Evolutionary conservation across 2,797 vertebrate genomes (phyloP).

Genomic region (Centroberyx gerrardi): DNA sequence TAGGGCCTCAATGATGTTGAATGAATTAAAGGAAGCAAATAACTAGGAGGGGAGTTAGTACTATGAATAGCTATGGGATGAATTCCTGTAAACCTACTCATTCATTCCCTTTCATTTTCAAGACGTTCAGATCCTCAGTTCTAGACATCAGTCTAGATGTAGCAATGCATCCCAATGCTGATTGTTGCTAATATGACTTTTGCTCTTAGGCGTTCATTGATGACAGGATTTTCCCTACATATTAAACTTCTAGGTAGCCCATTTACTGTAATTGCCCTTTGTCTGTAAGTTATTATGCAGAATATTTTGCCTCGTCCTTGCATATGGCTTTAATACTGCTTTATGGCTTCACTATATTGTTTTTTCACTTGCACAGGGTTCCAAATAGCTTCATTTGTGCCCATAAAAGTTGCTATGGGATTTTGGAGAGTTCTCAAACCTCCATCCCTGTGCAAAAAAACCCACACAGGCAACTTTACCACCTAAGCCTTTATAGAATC

Average conservation of each 20-base stretch:
- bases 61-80: conserved; percentile 28
- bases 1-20: conserved; percentile 10
- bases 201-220: background rate
- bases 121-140: background rate
- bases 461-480: conserved; percentile 9
- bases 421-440: conserved; percentile 35
- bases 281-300: conserved; percentile 30
- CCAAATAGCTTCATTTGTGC: conserved; percentile 15
- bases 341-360: too few relatives aligned
- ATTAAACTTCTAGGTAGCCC: background rate
- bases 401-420: conserved; percentile 53
- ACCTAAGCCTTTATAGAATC: conserved; percentile 15
- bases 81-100: conserved; percentile 29
- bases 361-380: too few relatives aligned
- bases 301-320: background rate
- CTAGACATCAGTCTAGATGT: background rate
- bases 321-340: conserved; percentile 14
- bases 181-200: background rate
- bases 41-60: conserved; percentile 1
- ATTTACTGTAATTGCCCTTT: background rate
- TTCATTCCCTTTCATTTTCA: conserved; percentile 10
- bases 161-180: background rate
- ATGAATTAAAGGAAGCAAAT: conserved; percentile 34
- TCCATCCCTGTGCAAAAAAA: conserved; percentile 12
- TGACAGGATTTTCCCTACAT: background rate